A percentile compares a stretch with the other conserved stretches of the same genome.
Evolutionary conservation across 53 echinoderm and acorn worm species (phyloP).

Genomic region (Pentamera pediparva): DNA sequence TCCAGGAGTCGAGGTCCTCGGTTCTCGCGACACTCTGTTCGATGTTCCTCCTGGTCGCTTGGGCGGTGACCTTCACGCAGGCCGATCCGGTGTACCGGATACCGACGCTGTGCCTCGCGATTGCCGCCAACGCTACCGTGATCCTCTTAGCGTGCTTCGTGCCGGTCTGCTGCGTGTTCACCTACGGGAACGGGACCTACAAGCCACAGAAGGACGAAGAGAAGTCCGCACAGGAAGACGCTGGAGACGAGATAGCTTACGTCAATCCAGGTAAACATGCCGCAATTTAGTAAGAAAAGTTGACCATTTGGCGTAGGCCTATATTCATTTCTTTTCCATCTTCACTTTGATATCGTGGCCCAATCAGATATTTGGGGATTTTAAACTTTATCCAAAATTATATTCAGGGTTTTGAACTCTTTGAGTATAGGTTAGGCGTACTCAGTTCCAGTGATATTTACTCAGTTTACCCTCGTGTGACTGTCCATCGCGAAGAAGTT

Average conservation of each 20-base stretch:
- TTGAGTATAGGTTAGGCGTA: too few species aligned
- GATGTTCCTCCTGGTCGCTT: background rate
- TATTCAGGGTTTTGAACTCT: too few species aligned
- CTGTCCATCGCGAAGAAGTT: too few species aligned
- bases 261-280: constrained; percentile 30
- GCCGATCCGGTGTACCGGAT: background rate
- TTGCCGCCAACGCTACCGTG: constrained; percentile 19
- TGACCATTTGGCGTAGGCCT: too few species aligned
- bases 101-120: constrained; percentile 5
- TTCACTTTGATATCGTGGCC: too few species aligned
- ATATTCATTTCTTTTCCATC: too few species aligned
- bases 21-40: background rate
- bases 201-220: background rate
- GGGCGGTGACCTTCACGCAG: background rate
- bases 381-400: too few species aligned
- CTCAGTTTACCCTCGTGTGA: too few species aligned
- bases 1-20: constrained; percentile 12
- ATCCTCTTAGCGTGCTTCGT: background rate
- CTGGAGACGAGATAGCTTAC: background rate
- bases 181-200: background rate
- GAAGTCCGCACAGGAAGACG: background rate
- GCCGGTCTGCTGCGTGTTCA: constrained; percentile 1
- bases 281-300: too few species aligned
- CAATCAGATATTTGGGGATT: too few species aligned
- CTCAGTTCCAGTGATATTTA: too few species aligned